Percentiles rank a stretch among this genome's conserved stretches.
Evolutionary conservation across 2,113 vertebrate genomes (phyloP).

Genomic region (Stercorarius parasiticus): DNA sequence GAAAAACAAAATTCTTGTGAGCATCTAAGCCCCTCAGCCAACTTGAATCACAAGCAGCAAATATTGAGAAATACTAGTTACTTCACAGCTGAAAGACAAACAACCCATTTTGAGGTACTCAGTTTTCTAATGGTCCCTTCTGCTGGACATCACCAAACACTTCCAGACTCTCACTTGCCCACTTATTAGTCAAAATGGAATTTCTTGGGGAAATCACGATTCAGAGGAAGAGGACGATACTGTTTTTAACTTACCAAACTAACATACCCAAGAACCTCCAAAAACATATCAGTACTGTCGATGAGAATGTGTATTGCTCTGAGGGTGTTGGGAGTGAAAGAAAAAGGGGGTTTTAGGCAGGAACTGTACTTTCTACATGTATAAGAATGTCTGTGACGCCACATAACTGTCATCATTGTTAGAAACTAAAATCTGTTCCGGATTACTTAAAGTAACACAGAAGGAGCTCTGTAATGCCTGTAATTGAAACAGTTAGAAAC

Average conservation of each 20-base stretch:
- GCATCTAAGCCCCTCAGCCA: neutral
- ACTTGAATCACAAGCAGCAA: neutral
- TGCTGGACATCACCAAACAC: neutral
- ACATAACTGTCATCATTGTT: neutral
- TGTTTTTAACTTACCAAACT: neutral
- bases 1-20: neutral
- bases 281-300: neutral
- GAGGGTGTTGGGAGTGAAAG: neutral
- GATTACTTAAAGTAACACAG: neutral
- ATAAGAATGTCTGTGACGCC: neutral
- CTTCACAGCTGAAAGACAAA: neutral
- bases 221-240: neutral
- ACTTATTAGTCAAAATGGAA: neutral
- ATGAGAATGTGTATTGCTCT: neutral
- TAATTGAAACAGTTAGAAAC: neutral
- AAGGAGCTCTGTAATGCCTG: neutral
- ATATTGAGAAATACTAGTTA: neutral
- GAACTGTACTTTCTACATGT: neutral
- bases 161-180: neutral
- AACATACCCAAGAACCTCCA: neutral
- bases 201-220: neutral
- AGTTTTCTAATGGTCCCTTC: neutral
- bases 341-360: neutral
- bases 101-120: neutral
- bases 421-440: neutral